Base-by-base conservation (phyloP, 2,888 invertebrate species). In the Camponotus fellah region DNA sequence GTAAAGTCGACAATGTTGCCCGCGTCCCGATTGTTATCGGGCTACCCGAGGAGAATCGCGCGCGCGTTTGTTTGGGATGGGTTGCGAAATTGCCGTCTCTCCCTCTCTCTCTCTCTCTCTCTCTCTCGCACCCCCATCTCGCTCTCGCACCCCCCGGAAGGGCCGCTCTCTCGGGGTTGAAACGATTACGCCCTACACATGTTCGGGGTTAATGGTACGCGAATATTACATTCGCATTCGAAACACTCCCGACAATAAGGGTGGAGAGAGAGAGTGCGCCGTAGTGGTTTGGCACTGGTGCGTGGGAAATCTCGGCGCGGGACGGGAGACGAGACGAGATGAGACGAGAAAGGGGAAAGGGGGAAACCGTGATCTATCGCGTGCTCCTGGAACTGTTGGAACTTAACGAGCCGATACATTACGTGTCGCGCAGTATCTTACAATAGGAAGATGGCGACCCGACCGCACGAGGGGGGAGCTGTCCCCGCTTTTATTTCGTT, bases 191-290 rank as follows among this genome's bases (percentile, higher is more conserved):
- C 80, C 83, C 77, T 89, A 91, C 92, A 92, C 91, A 88, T 93
- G 92, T 92, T 88, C 84, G 89, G 82, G 91, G 91, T 92, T 93
- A 93, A 93, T 92, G 93, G 90, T 80, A 91, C 93, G 93, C 90
- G 91, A 91, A 92, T 92, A 92, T 92, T 92, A 91, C 91, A 90
- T 89, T 88, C 86, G 80, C 86, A 87, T 88, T 84, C 46, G 80
- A 83, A 85, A 84, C 84, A 84, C 82, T 84, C 71, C 60, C 79
- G 71, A 80, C 79, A 71, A 79, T 68, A 69, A 79, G 86, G 87
- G 87, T 82, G 56, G 74, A 81, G 53, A 74, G 53, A 74, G 82
- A 74, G 53, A 74, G 82, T 40, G 68, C 40, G 26, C 34, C 37
- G 77, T 53, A 75, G 81, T 76, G 81, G 49, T 40, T 62, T 49